Evolutionary conservation across 23 tunicate species (phyloP), one percentile per base, ranked within the genome.

Genomic region (Pegea sp.): DNA sequence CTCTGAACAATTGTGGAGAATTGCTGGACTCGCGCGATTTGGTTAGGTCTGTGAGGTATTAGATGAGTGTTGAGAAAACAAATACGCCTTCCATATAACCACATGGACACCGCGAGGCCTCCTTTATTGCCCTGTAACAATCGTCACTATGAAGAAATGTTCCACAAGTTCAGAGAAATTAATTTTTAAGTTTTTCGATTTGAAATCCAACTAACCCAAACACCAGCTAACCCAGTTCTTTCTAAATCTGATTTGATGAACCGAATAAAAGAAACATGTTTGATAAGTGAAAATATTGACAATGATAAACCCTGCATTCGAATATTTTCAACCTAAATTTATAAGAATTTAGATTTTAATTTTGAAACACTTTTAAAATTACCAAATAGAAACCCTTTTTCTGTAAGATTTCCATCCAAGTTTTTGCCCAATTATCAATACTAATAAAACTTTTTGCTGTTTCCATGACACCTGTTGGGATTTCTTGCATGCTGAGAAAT

Each of bases 91-190:
- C 81, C 79, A 56, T 72, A 72, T 3, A 66, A 5, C 33, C 68
- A 54, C 3, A 48, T 28, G 18, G 93, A 72, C 3, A 81, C 59
- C 2, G 93, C 81, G 23, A 81, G 81, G 8, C 93, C 93, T 11
- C 93, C 93, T 49, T 81, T 81, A 70, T 81, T 81, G 22, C 93
- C 93, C 81, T 81, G 61, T 3, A 48, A n/a, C n/a, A n/a, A n/a
- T n/a, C n/a, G n/a, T n/a, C n/a, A n/a, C n/a, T n/a, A n/a, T n/a
- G n/a, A 11, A 38, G 46, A 11, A 8, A 38, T 8, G 16, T 8
- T 38, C 11, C 16, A 38, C 46, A 38, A 38, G 16, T 38, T 38
- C 46, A 38, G 46, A 8, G 16, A 38, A 38, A 38, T 38, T 16
- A 38, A 38, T 16, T 8, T 8, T 38, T 11, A 8, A 38, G 11